These are phyloP conservation scores for Brachionus asplanchnoidis DNA, from an alignment of 1,140 invertebrate genomes.

Conservation along the genomic window DNA sequence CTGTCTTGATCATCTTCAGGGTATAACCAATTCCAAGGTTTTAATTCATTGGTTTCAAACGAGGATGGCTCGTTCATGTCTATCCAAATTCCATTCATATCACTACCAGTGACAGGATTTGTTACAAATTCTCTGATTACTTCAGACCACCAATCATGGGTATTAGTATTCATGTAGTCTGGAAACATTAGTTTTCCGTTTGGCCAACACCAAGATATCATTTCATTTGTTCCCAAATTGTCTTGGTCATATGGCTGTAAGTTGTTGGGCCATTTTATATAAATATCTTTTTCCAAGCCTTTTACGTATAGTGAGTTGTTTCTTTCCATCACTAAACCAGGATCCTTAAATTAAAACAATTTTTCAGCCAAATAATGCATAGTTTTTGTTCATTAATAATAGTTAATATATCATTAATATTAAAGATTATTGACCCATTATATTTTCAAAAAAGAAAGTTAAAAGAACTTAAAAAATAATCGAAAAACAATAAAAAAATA, in stretches of 20 bases:
- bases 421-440: neutral
- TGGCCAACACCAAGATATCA: conserved; percentile 60
- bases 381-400: no score
- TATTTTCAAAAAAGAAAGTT: no score
- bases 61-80: conserved; percentile 79
- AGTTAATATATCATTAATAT: neutral
- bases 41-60: conserved; percentile 61
- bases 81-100: conserved; percentile 68
- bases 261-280: conserved; percentile 60
- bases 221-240: conserved; percentile 7
- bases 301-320: conserved; percentile 47
- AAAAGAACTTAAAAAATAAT: no score
- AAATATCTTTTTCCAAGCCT: conserved; percentile 64
- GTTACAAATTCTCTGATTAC: conserved; percentile 63
- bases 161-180: neutral
- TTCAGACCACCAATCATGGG: conserved; percentile 50
- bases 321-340: conserved; percentile 49
- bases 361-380: neutral
- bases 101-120: conserved; percentile 62
- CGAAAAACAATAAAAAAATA: no score
- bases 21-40: conserved; percentile 51
- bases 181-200: conserved; percentile 46
- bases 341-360: conserved; percentile 46
- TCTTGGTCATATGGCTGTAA: conserved; percentile 41
- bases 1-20: conserved; percentile 62